These are phyloP conservation scores for Orientallactaga sibirica DNA, from an alignment of 2,797 vertebrate genomes.

Conservation along the genomic window DNA sequence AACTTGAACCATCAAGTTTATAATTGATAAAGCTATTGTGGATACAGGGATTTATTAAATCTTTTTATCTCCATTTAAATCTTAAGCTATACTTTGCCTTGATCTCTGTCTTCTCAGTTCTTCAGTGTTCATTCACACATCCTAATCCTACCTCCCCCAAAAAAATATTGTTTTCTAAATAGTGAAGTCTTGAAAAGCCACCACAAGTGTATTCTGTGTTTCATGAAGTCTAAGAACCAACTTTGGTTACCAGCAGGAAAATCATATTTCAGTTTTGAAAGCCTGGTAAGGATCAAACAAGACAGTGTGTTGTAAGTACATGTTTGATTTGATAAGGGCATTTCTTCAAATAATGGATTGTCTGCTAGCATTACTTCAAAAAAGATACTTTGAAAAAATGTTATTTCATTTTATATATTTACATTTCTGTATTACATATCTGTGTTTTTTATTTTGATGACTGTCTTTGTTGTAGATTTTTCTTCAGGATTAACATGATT, in stretches of 20 bases:
- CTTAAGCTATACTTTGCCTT: slow-evolving; percentile 46
- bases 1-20: slow-evolving; percentile 33
- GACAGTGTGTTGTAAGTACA: slow-evolving; percentile 74
- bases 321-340: slow-evolving; percentile 66
- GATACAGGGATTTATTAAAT: slow-evolving; percentile 20
- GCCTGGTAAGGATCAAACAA: slow-evolving; percentile 68
- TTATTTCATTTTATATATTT: neutral
- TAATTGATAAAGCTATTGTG: neutral
- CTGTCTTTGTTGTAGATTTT: slow-evolving; percentile 34
- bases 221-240: slow-evolving; percentile 80
- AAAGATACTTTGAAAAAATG: slow-evolving; percentile 35
- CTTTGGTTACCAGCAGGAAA: slow-evolving; percentile 77
- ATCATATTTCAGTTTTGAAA: slow-evolving; percentile 71
- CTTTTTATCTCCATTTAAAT: slow-evolving; percentile 9
- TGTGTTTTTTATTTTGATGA: slow-evolving; percentile 38
- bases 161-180: slow-evolving; percentile 70
- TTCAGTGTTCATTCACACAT: slow-evolving; percentile 29
- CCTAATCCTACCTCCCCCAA: neutral
- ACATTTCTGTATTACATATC: too few relatives aligned
- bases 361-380: slow-evolving; percentile 42
- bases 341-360: slow-evolving; percentile 23
- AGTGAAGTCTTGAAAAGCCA: slow-evolving; percentile 79
- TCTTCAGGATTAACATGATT: slow-evolving; percentile 32
- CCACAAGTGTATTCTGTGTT: slow-evolving; percentile 72
- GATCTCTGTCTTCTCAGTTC: slow-evolving; percentile 13